Evolutionary conservation across 2,797 vertebrate genomes (phyloP).

Genomic region (Clarias fuscus): DNA sequence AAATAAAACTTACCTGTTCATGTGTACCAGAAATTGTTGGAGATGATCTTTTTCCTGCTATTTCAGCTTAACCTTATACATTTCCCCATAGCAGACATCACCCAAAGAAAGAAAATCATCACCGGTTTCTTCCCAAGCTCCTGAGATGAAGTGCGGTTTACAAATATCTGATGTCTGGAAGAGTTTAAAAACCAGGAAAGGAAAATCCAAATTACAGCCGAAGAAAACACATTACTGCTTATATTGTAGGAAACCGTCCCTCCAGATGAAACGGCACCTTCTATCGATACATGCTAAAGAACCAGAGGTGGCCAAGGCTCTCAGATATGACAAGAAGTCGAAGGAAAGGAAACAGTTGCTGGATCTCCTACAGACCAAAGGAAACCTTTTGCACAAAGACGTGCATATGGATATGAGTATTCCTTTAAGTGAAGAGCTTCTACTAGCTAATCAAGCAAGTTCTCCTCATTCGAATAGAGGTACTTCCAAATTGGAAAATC

Average conservation of each 20-base stretch:
- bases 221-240: constrained; percentile 33
- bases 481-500: not conserved
- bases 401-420: not conserved
- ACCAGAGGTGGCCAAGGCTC: constrained; percentile 40
- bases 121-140: not conserved
- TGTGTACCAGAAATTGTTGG: not conserved
- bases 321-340: constrained; percentile 40
- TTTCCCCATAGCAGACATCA: constrained; percentile 2
- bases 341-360: constrained; percentile 34
- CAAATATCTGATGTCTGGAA: not conserved
- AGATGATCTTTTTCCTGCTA: not conserved
- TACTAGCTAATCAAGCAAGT: not conserved
- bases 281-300: constrained; percentile 31
- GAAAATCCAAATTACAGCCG: constrained; percentile 1
- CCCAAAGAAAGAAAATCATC: not conserved
- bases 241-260: constrained; percentile 43
- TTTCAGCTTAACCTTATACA: not conserved
- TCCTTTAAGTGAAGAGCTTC: not conserved
- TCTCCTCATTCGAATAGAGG: not conserved
- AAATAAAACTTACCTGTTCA: not conserved
- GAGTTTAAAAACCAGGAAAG: not conserved
- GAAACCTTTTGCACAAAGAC: constrained; percentile 26
- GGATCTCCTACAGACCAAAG: constrained; percentile 34
- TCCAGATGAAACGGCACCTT: constrained; percentile 39
- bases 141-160: constrained; percentile 7